Conservation (phyloP, 2,888 invertebrate genomes). For the Hylaea fasciaria region DNA sequence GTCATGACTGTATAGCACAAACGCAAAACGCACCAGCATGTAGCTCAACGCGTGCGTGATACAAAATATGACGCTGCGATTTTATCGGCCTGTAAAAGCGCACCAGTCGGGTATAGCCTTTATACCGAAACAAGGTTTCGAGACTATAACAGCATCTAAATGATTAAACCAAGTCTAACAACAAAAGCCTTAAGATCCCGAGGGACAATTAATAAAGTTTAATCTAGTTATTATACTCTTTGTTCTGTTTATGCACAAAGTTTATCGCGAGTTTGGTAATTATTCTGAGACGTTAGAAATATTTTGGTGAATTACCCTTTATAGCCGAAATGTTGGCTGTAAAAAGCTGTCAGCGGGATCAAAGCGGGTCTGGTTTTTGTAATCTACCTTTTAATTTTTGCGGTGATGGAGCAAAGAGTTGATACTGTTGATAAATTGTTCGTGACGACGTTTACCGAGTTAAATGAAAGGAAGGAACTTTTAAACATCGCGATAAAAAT, state of each 20-base stretch:
- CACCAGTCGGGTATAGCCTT: too few relatives aligned
- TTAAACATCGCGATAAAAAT: slow-evolving; percentile 1
- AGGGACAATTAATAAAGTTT: slow-evolving; percentile 43
- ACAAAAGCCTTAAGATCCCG: slow-evolving; percentile 30
- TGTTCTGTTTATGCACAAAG: slow-evolving; percentile 38
- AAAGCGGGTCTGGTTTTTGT: slow-evolving; percentile 31
- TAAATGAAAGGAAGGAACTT: slow-evolving; percentile 12
- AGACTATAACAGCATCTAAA: slow-evolving; percentile 17
- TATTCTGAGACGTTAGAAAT: slow-evolving; percentile 32
- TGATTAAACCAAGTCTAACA: slow-evolving; percentile 28
- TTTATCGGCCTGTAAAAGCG: too few relatives aligned
- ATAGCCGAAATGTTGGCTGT: slow-evolving; percentile 19
- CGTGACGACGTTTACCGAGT: slow-evolving; percentile 8
- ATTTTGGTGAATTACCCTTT: slow-evolving; percentile 37
- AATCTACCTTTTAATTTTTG: slow-evolving; percentile 33
- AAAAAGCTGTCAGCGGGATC: slow-evolving; percentile 32
- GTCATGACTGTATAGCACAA: too few relatives aligned
- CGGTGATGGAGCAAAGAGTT: slow-evolving; percentile 17
- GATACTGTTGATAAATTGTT: slow-evolving; percentile 28
- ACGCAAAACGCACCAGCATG: too few relatives aligned
- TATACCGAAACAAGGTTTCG: slow-evolving; percentile 3
- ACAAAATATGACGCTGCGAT: too few relatives aligned
- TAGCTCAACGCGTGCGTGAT: too few relatives aligned
- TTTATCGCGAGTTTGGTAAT: slow-evolving; percentile 39
- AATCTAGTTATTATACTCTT: slow-evolving; percentile 39